phyloP scores from a whole-genome alignment of 2,888 invertebrate genomes.

The Eledone cirrhosa region DNA sequence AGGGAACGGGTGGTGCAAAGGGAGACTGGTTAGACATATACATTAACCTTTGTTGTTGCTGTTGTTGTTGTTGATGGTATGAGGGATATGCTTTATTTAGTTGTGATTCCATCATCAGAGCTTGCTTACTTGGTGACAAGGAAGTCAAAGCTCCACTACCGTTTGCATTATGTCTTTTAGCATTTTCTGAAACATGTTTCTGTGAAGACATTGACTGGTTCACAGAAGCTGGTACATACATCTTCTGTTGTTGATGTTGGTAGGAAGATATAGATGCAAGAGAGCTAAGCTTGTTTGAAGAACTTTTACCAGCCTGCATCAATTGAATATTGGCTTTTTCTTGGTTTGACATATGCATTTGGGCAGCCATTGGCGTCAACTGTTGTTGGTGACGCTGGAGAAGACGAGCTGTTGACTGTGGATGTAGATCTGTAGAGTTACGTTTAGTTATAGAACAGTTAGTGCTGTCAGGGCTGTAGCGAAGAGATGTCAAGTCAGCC shows the following conservation, averaged over 20 bases:
- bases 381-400: not conserved
- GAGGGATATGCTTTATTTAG: conserved; percentile 1
- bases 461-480: conserved; percentile 22
- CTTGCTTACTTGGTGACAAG: not conserved
- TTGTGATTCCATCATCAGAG: not conserved
- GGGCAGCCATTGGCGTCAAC: not conserved
- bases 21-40: not conserved
- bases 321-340: not conserved
- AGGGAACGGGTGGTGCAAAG: not conserved
- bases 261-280: not conserved
- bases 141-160: not conserved
- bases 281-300: not conserved
- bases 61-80: conserved; percentile 1
- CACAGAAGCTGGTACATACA: not conserved
- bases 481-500: conserved; percentile 2
- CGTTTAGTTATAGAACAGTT: conserved; percentile 10
- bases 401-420: not conserved
- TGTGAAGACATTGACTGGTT: not conserved
- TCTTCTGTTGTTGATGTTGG: not conserved
- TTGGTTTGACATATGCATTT: not conserved
- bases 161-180: not conserved
- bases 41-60: conserved; percentile 5
- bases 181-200: not conserved
- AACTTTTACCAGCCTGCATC: not conserved
- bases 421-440: not conserved